Evolutionary conservation across 2,888 invertebrate species (phyloP), one percentile per base, ranked within the genome.

Genomic region (Enchytraeus crypticus): DNA sequence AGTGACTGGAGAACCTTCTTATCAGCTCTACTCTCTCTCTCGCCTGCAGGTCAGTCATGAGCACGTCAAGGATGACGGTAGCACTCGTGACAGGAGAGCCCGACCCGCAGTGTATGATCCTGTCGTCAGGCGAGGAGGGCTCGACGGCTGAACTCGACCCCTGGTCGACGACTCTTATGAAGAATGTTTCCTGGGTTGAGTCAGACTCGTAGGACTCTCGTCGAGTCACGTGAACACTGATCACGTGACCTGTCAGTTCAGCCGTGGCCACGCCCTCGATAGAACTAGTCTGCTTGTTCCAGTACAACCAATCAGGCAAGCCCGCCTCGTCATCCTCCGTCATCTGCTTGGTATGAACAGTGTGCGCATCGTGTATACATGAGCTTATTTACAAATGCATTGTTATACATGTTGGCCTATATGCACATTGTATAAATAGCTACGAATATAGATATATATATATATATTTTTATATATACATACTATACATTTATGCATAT

Each of bases 211-310:
- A 66, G n/a, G 57, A 51, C 14, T 59, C 56, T 30, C 71, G 73
- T 26, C 72, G 72, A 3, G 79, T 73, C 43, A 88, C 86, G 77
- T 85, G 85, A 63, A 89, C 82, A 65, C 84, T 83, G 74, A 88
- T 86, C 21, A 47, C 38, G 33, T 88, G 86, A 53, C 84, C 84
- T 63, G 85, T 85, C 54, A 90, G 72, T 32, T 69, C 53, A 43
- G 73, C 71, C 3, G 72, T 68, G 0, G 90, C 89, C 59, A 90
- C 84, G 23, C 90, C 90, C 77, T 85, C 84, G 73, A 90, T 83
- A 60, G 86, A 81, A n/a, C 85, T 85, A 66, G 84, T 84, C 58
- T 81, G 82, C 59, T 84, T 83, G 77, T 88, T 86, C 80, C 88
- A 88, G 66, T 85, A 82, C 71, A 80, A 64, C 79, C 79, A 80